Evolutionary conservation across 2,797 vertebrate genomes (phyloP).

Genomic region (Xiphorhynchus erythropygius): DNA sequence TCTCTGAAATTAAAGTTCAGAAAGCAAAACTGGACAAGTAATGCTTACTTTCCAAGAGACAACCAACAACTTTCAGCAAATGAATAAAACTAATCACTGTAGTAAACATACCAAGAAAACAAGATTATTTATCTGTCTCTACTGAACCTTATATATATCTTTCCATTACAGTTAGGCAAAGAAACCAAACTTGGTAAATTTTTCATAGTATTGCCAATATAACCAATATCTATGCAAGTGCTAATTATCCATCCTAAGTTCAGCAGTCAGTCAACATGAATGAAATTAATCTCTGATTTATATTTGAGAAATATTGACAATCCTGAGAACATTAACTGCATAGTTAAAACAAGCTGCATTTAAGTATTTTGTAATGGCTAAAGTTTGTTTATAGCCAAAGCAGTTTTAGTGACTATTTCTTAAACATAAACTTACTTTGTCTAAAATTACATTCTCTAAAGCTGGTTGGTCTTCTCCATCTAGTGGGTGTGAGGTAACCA

Average conservation of each 20-base stretch:
- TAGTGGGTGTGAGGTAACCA: slow-evolving; percentile 89
- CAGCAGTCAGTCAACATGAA: neutral
- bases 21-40: neutral
- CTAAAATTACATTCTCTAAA: slow-evolving; percentile 85
- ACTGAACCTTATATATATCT: neutral
- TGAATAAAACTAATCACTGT: neutral
- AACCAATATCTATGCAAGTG: neutral
- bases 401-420: neutral
- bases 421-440: slow-evolving; percentile 82
- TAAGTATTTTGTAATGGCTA: neutral
- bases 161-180: neutral
- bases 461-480: slow-evolving; percentile 87
- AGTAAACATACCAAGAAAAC: neutral
- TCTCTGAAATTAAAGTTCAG: neutral
- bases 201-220: neutral
- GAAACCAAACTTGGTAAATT: neutral
- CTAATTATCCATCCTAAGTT: neutral
- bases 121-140: neutral
- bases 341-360: neutral
- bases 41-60: neutral
- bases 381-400: neutral
- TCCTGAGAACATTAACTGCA: neutral
- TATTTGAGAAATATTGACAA: neutral
- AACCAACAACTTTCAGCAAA: neutral
- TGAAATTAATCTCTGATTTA: neutral